Base-by-base conservation (phyloP, 2,888 invertebrate genomes). In the Ormyrus nitidulus region DNA sequence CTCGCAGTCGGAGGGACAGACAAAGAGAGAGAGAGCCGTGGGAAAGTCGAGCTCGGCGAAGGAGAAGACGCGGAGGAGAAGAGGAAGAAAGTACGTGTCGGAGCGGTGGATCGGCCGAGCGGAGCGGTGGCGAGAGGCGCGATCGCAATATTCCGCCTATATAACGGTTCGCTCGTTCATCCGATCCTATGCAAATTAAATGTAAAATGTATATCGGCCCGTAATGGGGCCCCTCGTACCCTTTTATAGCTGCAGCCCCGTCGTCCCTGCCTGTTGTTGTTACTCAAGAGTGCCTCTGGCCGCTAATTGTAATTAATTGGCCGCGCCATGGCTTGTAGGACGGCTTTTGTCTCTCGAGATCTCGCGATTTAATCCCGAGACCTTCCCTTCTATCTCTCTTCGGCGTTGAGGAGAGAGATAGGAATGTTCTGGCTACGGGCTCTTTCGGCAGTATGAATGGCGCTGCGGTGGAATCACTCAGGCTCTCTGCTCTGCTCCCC, bases 111-210 rank as follows among this genome's bases (percentile, higher is more conserved):
- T 34, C 34, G 34, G 5, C n/a, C 13, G 51, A 4, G 5, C 59
- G 0, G 1, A 6, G 59, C 7, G 7, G 2, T n/a, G n/a, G 44
- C 6, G 48, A 34, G 34, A 34, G 34, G 34, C 34, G 34, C 34
- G 34, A 34, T 34, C 34, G 48, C 59, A 34, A 58, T 62, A 62
- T 58, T 61, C 61, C 56, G n/a, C 68, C 72, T 61, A 48, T 34
- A 34, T 84, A 85, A 85, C 84, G 84, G 83, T 81, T 83, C 34
- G 34, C 34, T 34, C 34, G 83, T 82, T 85, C 83, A 84, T 83
- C 84, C 81, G 85, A 83, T 83, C 84, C 79, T 81, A 85, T 85
- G 84, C 84, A 83, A 85, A 85, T 85, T 82, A 70, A 81, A 85
- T 83, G 85, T 81, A 84, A 85, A 85, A 84, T 82, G 84, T 83